Base-by-base conservation (phyloP, 2,888 invertebrate species). In the Nineta flava region DNA sequence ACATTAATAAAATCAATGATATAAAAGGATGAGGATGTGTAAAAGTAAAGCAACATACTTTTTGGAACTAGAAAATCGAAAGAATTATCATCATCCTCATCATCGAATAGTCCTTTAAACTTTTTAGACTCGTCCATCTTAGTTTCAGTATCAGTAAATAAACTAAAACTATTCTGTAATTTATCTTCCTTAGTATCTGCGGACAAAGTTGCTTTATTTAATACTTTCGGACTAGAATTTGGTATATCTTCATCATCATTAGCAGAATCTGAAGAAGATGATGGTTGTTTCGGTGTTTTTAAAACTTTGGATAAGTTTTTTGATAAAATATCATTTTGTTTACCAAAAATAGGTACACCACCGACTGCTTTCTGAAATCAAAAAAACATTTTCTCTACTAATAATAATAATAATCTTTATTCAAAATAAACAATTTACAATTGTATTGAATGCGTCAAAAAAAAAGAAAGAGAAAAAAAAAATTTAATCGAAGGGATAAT, bases 301-400 rank as follows among this genome's bases (percentile, higher is more conserved):
- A 51, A 34, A n/a, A 49, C 19, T 43, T 51, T 46, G n/a, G 16
- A 38, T 21, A 53, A 21, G 16, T 47, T 48, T 41, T 51, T 32
- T 13, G 35, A 44, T 3, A 53, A 40, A 7, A 44, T 15, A 21
- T 50, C 47, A n/a, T n/a, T 21, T 32, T 17, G 16, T 12, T 15
- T 5, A 9, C 75, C 77, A 55, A 79, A 74, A 40, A 79, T 61
- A 9, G 78, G 74, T 46, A 77, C 72, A 1, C 74, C 79, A 2
- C 77, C 78, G 4, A 72, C 59, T 6, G 77, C 76, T 69, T 76
- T 78, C 80, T 81, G 65, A 46, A 64, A 62, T 52, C 53, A 41
- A 17, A 49, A 54, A 54, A 19, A n/a, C n/a, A n/a, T n/a, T n/a
- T n/a, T n/a, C n/a, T n/a, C n/a, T n/a, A n/a, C n/a, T n/a, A n/a